phyloP scores from a whole-genome alignment of 2,113 vertebrate genomes.

The Cettia cetti region DNA sequence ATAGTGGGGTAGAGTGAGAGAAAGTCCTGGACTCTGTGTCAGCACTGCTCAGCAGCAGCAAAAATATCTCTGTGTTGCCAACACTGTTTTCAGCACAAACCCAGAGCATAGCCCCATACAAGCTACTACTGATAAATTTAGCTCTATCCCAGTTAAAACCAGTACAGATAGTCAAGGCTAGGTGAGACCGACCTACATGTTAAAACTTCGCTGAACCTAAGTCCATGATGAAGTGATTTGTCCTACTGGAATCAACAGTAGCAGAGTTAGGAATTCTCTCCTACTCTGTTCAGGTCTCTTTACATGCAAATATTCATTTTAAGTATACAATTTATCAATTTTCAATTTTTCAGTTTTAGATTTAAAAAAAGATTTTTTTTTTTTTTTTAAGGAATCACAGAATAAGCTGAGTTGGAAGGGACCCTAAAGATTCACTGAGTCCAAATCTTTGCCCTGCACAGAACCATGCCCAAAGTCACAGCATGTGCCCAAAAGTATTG shows the following conservation, averaged over 20 bases:
- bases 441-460: not conserved
- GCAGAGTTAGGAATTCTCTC: not conserved
- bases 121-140: not conserved
- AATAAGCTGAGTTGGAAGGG: not conserved
- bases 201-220: not conserved
- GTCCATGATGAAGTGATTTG: not conserved
- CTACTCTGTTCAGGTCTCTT: not conserved
- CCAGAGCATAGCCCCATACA: not conserved
- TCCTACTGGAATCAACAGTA: not conserved
- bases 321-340: not conserved
- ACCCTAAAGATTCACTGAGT: not conserved
- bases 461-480: not conserved
- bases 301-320: not conserved
- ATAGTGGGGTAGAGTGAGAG: not conserved
- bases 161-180: not conserved
- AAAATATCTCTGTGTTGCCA: not conserved
- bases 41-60: not conserved
- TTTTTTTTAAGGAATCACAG: not conserved
- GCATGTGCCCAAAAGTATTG: not conserved
- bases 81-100: not conserved
- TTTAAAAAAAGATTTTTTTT: too few relatives aligned
- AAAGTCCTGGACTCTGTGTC: not conserved
- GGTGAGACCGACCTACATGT: not conserved
- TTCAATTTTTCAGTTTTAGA: not conserved
- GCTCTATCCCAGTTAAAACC: not conserved